phyloP scores from a whole-genome alignment of 92 coral and sea anemone species.

The Isaurus tuberculatus region DNA sequence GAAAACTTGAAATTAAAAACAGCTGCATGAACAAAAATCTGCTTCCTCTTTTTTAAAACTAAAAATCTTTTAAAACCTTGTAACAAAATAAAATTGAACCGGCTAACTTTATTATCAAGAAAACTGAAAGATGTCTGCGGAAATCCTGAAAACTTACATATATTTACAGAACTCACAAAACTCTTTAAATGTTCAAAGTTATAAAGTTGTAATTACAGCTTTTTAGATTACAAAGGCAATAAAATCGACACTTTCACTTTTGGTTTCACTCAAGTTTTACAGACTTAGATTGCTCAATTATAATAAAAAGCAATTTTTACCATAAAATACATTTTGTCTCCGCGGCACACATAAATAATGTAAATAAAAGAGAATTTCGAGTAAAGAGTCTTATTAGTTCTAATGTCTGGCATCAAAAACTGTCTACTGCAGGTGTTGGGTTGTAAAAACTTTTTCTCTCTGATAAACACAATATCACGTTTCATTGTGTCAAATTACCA shows the following conservation, averaged over 20 bases:
- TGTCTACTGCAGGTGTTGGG: neutral
- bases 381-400: neutral
- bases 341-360: constrained; percentile 12
- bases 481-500: neutral
- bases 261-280: no score
- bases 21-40: no score
- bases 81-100: neutral
- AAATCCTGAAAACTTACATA: neutral
- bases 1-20: no score
- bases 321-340: constrained; percentile 6
- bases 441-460: neutral
- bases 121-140: neutral
- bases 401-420: neutral
- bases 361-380: constrained; percentile 13
- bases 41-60: no score
- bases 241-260: neutral
- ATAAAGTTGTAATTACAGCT: neutral
- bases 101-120: neutral
- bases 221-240: neutral
- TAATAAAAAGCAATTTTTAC: neutral
- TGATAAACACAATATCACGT: neutral
- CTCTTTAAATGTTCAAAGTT: neutral
- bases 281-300: constrained; percentile 15
- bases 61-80: neutral
- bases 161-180: neutral